Conservation (phyloP, 2,888 invertebrate species). For the Drosophila maculinotata region DNA sequence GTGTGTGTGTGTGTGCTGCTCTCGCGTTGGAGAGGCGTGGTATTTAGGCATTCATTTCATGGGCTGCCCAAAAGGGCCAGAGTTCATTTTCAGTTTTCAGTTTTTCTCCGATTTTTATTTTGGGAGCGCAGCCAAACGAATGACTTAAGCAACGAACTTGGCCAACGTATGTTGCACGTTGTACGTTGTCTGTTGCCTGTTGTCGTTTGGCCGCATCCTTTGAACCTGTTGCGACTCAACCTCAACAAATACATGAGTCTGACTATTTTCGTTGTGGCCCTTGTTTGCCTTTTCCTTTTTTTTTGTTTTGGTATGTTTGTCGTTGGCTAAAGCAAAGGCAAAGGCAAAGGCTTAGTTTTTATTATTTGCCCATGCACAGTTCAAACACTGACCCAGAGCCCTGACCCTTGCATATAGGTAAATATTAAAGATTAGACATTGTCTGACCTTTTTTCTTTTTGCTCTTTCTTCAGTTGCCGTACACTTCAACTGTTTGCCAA, state of each 20-base stretch:
- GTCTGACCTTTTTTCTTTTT: constrained; percentile 53
- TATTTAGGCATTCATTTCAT: constrained; percentile 72
- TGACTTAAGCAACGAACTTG: constrained; percentile 63
- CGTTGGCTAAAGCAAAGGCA: constrained; percentile 26
- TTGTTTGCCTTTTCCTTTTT: constrained; percentile 56
- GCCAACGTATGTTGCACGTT: not conserved
- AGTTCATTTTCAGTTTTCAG: constrained; percentile 64
- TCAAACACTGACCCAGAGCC: constrained; percentile 69
- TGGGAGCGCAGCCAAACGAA: constrained; percentile 43
- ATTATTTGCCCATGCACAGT: constrained; percentile 72
- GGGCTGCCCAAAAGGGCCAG: constrained; percentile 66
- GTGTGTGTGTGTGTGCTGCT: constrained; percentile 28
- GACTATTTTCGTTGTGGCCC: constrained; percentile 40
- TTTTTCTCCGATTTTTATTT: constrained; percentile 17
- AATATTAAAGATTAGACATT: constrained; percentile 67
- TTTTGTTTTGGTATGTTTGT: constrained; percentile 25
- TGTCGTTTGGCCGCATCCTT: constrained; percentile 65
- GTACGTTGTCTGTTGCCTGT: constrained; percentile 13
- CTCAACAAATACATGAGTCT: constrained; percentile 72
- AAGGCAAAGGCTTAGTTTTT: constrained; percentile 54
- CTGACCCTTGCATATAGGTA: constrained; percentile 49
- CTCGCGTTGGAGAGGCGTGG: constrained; percentile 66
- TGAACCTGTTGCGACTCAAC: constrained; percentile 76
- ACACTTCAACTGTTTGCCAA: constrained; percentile 67
- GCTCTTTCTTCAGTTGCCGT: constrained; percentile 33